Evolutionary conservation across 2,888 invertebrate species (phyloP).

Genomic region (Matsumyia berberina): DNA sequence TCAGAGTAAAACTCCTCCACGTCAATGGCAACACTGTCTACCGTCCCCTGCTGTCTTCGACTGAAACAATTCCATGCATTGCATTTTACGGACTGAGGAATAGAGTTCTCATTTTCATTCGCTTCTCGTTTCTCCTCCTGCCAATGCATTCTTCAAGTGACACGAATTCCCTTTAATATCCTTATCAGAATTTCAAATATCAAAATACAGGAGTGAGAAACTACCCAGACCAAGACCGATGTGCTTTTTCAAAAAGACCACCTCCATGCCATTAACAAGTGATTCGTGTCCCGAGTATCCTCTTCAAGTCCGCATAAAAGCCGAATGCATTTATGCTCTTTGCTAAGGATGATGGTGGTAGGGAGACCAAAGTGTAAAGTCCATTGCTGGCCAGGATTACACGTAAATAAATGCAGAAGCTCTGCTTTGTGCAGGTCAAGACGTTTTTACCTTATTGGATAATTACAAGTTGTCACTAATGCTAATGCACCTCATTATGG

Average conservation of each 20-base stretch:
- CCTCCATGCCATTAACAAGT: constrained; percentile 23
- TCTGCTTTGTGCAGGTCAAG: constrained; percentile 7
- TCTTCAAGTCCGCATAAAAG: constrained; percentile 25
- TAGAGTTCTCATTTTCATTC: neutral
- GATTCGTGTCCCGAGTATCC: constrained; percentile 34
- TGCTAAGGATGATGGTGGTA: neutral
- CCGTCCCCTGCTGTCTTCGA: neutral
- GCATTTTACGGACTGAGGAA: constrained; percentile 34
- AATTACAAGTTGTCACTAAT: constrained; percentile 39
- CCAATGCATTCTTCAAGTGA: constrained; percentile 57
- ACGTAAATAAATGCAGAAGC: constrained; percentile 22
- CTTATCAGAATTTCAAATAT: constrained; percentile 74
- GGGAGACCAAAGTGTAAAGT: constrained; percentile 30
- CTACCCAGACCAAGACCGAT: constrained; percentile 11
- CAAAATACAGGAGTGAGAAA: constrained; percentile 27
- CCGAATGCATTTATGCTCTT: constrained; percentile 15
- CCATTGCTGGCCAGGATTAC: neutral
- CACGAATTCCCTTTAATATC: constrained; percentile 69
- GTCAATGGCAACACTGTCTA: constrained; percentile 40
- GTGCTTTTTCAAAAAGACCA: constrained; percentile 1
- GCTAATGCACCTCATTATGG: constrained; percentile 39
- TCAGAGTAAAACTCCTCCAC: too few species aligned
- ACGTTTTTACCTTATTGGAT: neutral
- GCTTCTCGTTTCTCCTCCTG: neutral
- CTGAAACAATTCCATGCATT: constrained; percentile 64